Percentiles rank a stretch among this genome's conserved stretches.
These are phyloP conservation scores for Prolemur simus DNA, from an alignment of 2,113 vertebrate species.

Conservation along the genomic window DNA sequence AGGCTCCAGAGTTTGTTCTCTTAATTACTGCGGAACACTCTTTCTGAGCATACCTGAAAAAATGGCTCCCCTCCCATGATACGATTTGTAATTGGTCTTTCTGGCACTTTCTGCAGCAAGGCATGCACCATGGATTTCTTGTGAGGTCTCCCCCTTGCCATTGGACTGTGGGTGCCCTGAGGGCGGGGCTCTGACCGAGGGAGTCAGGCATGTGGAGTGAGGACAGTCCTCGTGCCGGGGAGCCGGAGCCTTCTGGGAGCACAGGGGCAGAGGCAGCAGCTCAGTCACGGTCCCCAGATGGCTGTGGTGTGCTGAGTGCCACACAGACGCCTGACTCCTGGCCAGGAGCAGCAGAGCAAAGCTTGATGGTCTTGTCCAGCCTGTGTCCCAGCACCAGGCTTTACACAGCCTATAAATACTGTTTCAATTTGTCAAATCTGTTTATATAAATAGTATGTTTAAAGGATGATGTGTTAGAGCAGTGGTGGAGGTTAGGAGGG, in stretches of 20 bases:
- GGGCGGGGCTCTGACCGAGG: background rate
- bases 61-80: background rate
- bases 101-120: background rate
- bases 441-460: background rate
- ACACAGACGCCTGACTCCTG: background rate
- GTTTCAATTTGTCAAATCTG: background rate
- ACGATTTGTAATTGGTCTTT: background rate
- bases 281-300: background rate
- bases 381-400: background rate
- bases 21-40: too few species aligned
- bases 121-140: background rate
- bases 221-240: too few species aligned
- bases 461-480: background rate
- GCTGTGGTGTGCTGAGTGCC: background rate
- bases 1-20: background rate
- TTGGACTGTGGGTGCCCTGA: too few species aligned
- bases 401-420: background rate
- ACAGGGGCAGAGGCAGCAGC: background rate
- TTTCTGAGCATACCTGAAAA: background rate
- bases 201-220: background rate
- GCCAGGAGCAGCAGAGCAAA: background rate
- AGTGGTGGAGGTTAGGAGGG: background rate
- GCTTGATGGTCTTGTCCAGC: background rate
- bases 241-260: background rate
- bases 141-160: background rate